Base-by-base conservation (phyloP, 2,888 invertebrate genomes). In the Pachydiplax longipennis region DNA sequence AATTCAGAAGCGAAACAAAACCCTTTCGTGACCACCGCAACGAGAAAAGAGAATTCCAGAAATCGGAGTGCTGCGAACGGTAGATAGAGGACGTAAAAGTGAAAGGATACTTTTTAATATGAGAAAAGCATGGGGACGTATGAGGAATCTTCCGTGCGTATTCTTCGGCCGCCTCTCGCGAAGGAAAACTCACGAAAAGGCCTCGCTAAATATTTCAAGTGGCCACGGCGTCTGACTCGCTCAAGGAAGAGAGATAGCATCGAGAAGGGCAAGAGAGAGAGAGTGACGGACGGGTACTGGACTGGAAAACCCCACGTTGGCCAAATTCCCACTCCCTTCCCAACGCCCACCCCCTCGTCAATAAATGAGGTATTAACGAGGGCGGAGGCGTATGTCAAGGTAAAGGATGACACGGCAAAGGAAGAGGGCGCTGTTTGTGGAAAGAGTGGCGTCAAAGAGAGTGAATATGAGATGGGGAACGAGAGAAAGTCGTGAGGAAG, bases 331-430 rank as follows among this genome's bases (percentile, higher is more conserved):
- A 8, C 44, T 10, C 65, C 65, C 65, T 13, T n/a, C 65, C n/a
- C 3, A n/a, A 25, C 65, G 37, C 82, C 5, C 31, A 2, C 87
- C 61, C 61, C 37, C 61, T 65, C 40, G 87, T 87, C 87, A 87
- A 87, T 87, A 87, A 87, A 61, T 87, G 65, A 87, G 87, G 87
- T 87, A 87, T 87, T 87, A 87, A 87, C 87, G 87, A 87, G 87
- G 87, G 87, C 58, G n/a, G 48, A 44, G 82, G 53, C 31, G 82
- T 48, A 37, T 61, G 87, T 65, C 61, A 22, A 61, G 35, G 87
- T 37, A 10, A 87, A 87, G 18, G 83, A 83, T 53, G 53, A 25
- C 58, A 35, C 48, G 58, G 87, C 37, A 61, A 87, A 37, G 87
- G 87, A 37, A 31, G 25, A 31, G 87, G 87, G 58, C 6, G 37